Conservation (phyloP, 2,797 vertebrate genomes). For the Macrochelys suwanniensis region DNA sequence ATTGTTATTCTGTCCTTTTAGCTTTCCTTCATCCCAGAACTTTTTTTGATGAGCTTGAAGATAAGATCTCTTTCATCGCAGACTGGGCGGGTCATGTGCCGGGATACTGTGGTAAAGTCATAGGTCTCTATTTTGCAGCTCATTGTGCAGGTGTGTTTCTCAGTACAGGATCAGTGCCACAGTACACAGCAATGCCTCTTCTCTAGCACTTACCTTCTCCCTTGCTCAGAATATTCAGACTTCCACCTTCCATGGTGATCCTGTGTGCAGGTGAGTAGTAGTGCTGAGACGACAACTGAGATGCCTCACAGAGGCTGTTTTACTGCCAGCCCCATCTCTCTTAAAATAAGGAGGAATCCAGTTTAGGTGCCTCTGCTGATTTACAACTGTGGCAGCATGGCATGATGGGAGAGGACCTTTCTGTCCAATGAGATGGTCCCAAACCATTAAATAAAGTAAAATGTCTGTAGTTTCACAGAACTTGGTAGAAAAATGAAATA, state of each 20-base stretch:
- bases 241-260: accelerated
- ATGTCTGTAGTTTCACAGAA: neutral
- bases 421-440: neutral
- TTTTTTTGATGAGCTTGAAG: neutral
- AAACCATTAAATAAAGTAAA: neutral
- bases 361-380: neutral
- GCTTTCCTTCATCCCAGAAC: neutral
- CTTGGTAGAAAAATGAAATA: neutral
- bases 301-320: neutral
- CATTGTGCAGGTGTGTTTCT: neutral
- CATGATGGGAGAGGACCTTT: neutral
- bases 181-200: accelerated
- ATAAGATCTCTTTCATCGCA: neutral
- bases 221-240: neutral
- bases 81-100: accelerated
- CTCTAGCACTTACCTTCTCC: neutral
- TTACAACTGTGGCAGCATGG: neutral
- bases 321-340: neutral
- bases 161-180: accelerated
- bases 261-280: neutral
- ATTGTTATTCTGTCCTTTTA: neutral
- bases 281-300: neutral
- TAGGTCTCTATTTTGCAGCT: neutral
- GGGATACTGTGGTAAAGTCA: accelerated
- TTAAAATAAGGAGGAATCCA: neutral